Evolutionary conservation across 2,797 vertebrate genomes (phyloP).

Genomic region (Pampus argenteus): DNA sequence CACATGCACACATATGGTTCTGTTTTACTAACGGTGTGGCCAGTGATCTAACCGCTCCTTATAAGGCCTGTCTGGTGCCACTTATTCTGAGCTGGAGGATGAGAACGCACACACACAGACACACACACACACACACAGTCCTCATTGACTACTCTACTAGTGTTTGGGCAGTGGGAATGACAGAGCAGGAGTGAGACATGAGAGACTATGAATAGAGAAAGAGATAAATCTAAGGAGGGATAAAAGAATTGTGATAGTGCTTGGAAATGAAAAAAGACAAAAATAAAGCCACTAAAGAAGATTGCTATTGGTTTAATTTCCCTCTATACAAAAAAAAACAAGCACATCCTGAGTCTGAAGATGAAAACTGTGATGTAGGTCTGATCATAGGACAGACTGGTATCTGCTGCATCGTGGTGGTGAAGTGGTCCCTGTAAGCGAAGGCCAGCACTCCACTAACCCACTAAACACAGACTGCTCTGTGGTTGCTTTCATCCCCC

Average conservation of each 20-base stretch:
- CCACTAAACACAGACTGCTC: constrained; percentile 79
- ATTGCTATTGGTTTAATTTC: constrained; percentile 8
- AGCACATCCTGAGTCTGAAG: neutral
- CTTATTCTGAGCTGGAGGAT: constrained; percentile 79
- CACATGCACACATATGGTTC: constrained; percentile 76
- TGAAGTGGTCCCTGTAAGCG: constrained; percentile 52
- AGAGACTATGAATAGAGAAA: constrained; percentile 30
- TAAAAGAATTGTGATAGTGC: neutral
- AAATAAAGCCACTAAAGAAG: constrained; percentile 5
- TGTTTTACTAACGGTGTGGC: constrained; percentile 81
- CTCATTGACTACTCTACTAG: constrained; percentile 42
- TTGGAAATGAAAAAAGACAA: constrained; percentile 31
- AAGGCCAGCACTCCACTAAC: constrained; percentile 72
- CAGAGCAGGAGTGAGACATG: constrained; percentile 44
- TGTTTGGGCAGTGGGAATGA: constrained; percentile 44
- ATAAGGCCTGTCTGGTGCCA: constrained; percentile 85
- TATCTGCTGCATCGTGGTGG: constrained; percentile 55
- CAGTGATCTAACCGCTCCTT: constrained; percentile 84
- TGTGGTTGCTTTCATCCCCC: constrained; percentile 76
- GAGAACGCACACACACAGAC: constrained; percentile 61
- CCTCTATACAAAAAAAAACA: neutral
- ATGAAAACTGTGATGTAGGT: constrained; percentile 34
- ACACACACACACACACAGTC: constrained; percentile 51
- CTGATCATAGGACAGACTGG: constrained; percentile 24
- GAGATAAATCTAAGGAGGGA: constrained; percentile 23